Base-by-base conservation (phyloP, 2,888 invertebrate genomes). In the Perizoma affinitatum region DNA sequence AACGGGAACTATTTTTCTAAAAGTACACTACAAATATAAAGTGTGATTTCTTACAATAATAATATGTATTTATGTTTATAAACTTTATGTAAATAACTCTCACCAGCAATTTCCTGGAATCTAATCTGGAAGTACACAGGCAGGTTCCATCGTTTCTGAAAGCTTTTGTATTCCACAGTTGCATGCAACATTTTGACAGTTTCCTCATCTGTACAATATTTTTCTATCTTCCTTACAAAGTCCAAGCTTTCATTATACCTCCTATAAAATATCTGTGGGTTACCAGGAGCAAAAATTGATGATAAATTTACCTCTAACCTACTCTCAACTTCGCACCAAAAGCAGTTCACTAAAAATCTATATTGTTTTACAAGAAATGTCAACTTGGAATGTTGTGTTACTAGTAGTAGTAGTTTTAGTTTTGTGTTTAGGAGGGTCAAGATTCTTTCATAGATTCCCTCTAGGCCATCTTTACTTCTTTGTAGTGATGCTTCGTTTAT, bases 41-140 rank as follows among this genome's bases (percentile, higher is more conserved):
- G 22, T 22, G 22, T 22, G 6, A 6, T 38, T 38, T 38, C 7
- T 38, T 3, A 38, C 38, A 38, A 6, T 1, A 22, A 22, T 38
- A 38, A 6, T 38, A 7, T 38, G 38, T 7, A 38, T 6, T 38
- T 0, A 38, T 6, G 38, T 38, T 6, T 38, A 38, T 6, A n/a
- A 22, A 11, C 42, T 48, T 33, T 5, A 43, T 51, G 46, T 8
- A 35, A 47, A 50, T 33, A 9, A 42, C 54, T 63, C 54, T 63
- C 89, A 70, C 96, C 96, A 55, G 97, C 97, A 79, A 98, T 97
- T 90, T 98, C 97, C 93, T 98, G 98, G 90, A 98, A 98, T 69
- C 98, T 94, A 70, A 98, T 97, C 90, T 98, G 98, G 84, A 97
- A 98, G 87, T 99, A 99, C n/a, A 99, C 98, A 8, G 98, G 97